Percentiles rank a stretch among this genome's conserved stretches.
Conservation (phyloP, 2,888 invertebrate genomes). For the Pantelozetes paolii region DNA sequence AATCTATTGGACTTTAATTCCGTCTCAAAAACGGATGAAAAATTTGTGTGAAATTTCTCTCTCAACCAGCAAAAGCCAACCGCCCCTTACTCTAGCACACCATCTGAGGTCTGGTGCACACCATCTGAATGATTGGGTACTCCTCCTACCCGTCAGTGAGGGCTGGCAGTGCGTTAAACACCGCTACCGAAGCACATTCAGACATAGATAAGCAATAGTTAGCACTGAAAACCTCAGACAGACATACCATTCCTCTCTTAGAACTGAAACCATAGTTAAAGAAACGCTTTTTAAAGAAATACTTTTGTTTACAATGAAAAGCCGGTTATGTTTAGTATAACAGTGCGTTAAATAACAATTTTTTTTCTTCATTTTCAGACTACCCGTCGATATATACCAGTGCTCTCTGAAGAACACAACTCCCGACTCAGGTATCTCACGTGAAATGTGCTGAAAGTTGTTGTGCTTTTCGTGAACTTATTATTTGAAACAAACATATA, state of each 20-base stretch:
- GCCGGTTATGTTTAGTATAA: conserved; percentile 9
- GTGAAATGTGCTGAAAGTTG: conserved; percentile 2
- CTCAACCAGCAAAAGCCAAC: background rate
- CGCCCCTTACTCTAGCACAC: background rate
- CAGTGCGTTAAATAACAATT: background rate
- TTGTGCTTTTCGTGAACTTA: background rate
- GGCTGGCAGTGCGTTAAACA: conserved; percentile 19
- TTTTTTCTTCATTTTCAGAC: background rate
- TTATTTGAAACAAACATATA: background rate
- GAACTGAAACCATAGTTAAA: background rate
- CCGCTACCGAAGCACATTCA: conserved; percentile 13
- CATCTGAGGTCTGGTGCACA: background rate
- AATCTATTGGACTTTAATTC: conserved; percentile 1
- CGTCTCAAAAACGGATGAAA: background rate
- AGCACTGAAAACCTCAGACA: background rate
- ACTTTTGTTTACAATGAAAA: conserved; percentile 9
- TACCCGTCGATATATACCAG: background rate
- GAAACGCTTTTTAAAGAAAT: background rate
- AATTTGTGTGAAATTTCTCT: conserved; percentile 8
- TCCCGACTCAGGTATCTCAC: background rate
- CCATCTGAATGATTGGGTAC: conserved; percentile 21
- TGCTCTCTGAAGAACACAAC: background rate
- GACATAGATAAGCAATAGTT: background rate
- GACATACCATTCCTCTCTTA: conserved; percentile 7
- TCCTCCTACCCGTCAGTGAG: conserved; percentile 31